Conservation (phyloP, 2,888 invertebrate genomes). For the Erebia ligea region DNA sequence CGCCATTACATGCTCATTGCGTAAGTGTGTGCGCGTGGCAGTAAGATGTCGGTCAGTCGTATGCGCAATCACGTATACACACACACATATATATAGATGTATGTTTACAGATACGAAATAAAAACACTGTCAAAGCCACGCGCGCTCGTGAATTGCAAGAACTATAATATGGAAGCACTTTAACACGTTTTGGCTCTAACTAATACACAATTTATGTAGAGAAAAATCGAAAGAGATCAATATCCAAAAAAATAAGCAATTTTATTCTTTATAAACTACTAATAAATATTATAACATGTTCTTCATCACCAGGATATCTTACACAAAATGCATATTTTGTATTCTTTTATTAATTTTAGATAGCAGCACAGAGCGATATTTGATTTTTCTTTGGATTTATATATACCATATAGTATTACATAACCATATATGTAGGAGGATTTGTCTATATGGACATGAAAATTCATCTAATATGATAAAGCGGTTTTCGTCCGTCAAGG, state of each 20-base stretch:
- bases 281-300: neutral
- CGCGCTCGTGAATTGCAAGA: no score
- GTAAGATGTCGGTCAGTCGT: no score
- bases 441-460: neutral
- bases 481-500: neutral
- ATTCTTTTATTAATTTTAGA: conserved; percentile 1
- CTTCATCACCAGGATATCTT: neutral
- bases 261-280: neutral
- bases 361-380: conserved; percentile 1
- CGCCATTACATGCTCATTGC: no score
- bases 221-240: neutral
- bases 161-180: no score
- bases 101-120: no score
- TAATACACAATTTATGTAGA: neutral
- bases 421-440: neutral
- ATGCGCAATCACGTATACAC: no score
- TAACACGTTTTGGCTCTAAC: neutral
- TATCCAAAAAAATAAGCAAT: neutral
- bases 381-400: neutral
- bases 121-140: no score
- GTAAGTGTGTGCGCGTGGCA: no score
- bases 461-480: neutral
- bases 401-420: neutral
- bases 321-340: neutral
- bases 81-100: no score